Evolutionary conservation across 2,888 invertebrate species (phyloP).

Genomic region (Cryptus armator): DNA sequence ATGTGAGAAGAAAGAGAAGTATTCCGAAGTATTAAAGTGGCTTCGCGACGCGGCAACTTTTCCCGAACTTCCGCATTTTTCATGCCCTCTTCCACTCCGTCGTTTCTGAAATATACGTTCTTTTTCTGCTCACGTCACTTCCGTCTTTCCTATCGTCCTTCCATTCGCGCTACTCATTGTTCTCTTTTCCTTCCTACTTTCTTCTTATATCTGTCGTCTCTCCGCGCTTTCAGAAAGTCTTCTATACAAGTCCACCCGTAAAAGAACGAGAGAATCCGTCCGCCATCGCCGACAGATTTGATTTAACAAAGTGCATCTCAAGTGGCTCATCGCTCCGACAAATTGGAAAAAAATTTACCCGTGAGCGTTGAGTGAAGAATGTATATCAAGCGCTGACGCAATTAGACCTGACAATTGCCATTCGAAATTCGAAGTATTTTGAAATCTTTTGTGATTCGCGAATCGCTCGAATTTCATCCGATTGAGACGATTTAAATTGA

Average conservation of each 20-base stretch:
- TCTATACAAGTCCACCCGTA: conserved; percentile 7
- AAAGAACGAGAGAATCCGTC: conserved; percentile 49
- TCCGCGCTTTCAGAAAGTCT: conserved; percentile 18
- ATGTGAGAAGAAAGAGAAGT: background rate
- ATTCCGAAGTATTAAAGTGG: no score
- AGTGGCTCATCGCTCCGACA: conserved; percentile 36
- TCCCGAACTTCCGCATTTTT: no score
- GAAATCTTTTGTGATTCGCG: no score
- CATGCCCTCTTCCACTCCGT: no score
- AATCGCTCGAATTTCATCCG: no score
- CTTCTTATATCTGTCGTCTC: conserved; percentile 36
- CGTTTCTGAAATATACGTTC: background rate
- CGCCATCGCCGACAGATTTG: conserved; percentile 52
- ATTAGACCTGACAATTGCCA: no score
- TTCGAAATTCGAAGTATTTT: no score
- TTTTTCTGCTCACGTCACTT: conserved; percentile 33
- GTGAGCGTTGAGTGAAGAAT: background rate
- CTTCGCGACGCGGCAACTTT: no score
- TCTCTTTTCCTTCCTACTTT: conserved; percentile 16
- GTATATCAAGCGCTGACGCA: no score
- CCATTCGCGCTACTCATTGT: background rate
- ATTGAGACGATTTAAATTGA: no score
- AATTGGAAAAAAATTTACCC: conserved; percentile 7
- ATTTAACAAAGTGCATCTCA: conserved; percentile 64
- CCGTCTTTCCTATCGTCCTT: conserved; percentile 10